These are phyloP conservation scores for Apodemus agrarius DNA, from an alignment of 2,797 vertebrate genomes.

Conservation along the genomic window DNA sequence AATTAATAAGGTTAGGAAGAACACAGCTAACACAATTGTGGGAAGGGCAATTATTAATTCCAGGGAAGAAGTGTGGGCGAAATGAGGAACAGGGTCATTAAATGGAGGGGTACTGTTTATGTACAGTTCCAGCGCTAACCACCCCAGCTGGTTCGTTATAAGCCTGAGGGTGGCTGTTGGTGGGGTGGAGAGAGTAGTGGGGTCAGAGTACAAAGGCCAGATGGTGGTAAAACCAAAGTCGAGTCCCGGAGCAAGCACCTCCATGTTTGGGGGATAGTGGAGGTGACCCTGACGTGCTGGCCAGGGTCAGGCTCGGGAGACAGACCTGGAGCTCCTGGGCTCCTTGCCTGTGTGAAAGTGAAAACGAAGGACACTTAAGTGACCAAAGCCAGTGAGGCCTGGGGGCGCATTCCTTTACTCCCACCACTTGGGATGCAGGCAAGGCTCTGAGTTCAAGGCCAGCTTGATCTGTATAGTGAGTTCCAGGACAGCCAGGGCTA, in stretches of 20 bases:
- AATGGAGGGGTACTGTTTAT: not conserved
- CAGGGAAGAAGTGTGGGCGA: not conserved
- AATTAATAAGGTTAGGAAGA: slow-evolving; percentile 22
- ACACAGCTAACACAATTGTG: not conserved
- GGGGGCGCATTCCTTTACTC: too few relatives aligned
- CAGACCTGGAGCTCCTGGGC: not conserved
- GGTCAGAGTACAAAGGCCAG: not conserved
- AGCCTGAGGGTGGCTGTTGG: not conserved
- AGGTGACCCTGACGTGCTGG: not conserved
- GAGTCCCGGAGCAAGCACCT: not conserved
- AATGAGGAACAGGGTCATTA: not conserved
- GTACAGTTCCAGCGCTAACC: not conserved
- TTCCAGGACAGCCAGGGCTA: not conserved
- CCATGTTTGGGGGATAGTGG: not conserved
- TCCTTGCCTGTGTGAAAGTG: not conserved
- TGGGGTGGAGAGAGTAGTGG: not conserved
- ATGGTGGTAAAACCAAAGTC: not conserved
- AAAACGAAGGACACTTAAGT: not conserved
- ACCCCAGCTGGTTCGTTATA: not conserved
- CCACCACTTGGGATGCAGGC: not conserved
- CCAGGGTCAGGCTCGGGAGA: not conserved
- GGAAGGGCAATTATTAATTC: not conserved
- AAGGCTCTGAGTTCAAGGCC: not conserved
- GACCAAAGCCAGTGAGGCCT: not conserved
- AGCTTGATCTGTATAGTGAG: not conserved